These are phyloP conservation scores for Coptodon rendalli DNA, from an alignment of 2,113 vertebrate species.

Conservation along the genomic window DNA sequence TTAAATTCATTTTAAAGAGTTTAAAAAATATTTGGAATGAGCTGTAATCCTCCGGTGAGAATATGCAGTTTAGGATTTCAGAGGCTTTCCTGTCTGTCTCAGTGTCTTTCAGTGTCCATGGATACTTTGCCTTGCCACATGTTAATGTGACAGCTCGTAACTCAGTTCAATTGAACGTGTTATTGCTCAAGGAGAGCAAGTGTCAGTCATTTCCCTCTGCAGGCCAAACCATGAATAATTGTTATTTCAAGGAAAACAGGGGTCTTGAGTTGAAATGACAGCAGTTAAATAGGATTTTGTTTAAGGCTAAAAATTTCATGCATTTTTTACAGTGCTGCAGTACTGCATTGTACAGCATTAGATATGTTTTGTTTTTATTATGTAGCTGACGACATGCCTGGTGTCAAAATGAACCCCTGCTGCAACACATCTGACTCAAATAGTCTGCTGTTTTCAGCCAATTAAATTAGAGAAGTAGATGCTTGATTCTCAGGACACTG, in stretches of 20 bases:
- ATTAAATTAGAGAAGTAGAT: slow-evolving; percentile 37
- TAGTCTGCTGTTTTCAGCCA: background rate
- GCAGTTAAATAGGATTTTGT: slow-evolving; percentile 37
- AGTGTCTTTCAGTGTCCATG: background rate
- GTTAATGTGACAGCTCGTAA: slow-evolving; percentile 56
- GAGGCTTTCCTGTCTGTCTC: background rate
- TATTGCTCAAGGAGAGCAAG: slow-evolving; percentile 49
- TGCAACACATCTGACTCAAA: background rate
- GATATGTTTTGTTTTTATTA: slow-evolving; percentile 2
- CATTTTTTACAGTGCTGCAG: background rate
- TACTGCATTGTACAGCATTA: background rate
- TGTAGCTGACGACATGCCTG: background rate
- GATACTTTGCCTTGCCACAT: slow-evolving; percentile 28
- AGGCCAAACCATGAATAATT: slow-evolving; percentile 47
- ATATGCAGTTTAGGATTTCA: background rate
- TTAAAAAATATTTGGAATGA: background rate
- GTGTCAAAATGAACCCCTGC: background rate
- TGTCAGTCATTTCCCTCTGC: slow-evolving; percentile 49
- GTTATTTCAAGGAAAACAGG: slow-evolving; percentile 42
- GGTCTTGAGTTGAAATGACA: slow-evolving; percentile 21
- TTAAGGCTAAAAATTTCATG: slow-evolving; percentile 22
- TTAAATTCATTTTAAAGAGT: background rate
- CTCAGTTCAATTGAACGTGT: slow-evolving; percentile 40
- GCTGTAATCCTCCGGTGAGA: background rate
- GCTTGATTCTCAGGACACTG: background rate